These are phyloP conservation scores for Polypterus bichir DNA, from an alignment of 2,113 vertebrate species.

Conservation along the genomic window DNA sequence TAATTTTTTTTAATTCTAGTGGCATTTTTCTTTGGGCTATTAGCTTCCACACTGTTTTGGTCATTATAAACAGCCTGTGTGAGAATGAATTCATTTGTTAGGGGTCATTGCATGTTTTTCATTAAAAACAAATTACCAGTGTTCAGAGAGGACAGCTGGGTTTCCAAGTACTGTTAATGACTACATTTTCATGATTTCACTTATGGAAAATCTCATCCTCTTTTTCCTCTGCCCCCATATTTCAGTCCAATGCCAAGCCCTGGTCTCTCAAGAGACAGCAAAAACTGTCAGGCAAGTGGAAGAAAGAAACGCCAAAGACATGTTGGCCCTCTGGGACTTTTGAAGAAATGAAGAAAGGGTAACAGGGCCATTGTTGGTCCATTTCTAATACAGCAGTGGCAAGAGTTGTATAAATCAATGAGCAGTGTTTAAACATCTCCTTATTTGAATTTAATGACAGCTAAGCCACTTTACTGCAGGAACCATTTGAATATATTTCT, in stretches of 20 bases:
- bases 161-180: slow-evolving; percentile 85
- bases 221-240: not conserved
- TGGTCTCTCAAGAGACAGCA: slow-evolving; percentile 25
- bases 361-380: slow-evolving; percentile 34
- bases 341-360: slow-evolving; percentile 25
- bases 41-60: slow-evolving; percentile 35
- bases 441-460: slow-evolving; percentile 18
- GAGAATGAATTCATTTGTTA: slow-evolving; percentile 99
- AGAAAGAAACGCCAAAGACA: slow-evolving; percentile 31
- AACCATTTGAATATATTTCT: too few species aligned
- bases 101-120: slow-evolving; percentile 98
- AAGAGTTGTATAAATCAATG: slow-evolving; percentile 14
- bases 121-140: slow-evolving; percentile 99
- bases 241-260: not conserved
- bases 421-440: slow-evolving; percentile 2
- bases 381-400: slow-evolving; percentile 15
- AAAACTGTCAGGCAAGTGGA: slow-evolving; percentile 37
- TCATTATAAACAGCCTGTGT: slow-evolving; percentile 69
- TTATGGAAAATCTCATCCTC: not conserved
- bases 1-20: slow-evolving; percentile 16
- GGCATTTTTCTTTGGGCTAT: slow-evolving; percentile 37
- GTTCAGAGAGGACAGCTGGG: slow-evolving; percentile 98
- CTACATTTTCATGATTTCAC: slow-evolving; percentile 62
- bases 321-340: slow-evolving; percentile 13
- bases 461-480: not conserved